Base-by-base conservation (phyloP, 2,888 invertebrate species). In the Clistopyga incitator region DNA sequence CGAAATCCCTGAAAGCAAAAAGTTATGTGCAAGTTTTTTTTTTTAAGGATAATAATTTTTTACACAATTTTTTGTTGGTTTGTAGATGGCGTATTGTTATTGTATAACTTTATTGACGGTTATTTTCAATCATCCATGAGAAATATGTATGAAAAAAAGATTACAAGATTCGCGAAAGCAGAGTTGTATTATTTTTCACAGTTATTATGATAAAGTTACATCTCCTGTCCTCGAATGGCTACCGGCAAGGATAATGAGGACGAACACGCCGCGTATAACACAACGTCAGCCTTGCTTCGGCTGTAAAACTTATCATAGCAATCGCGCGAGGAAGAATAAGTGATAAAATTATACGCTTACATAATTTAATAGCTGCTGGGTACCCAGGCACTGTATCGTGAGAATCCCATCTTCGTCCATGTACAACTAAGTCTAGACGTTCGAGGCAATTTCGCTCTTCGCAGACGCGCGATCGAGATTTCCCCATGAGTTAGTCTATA, bases 281-380 rank as follows among this genome's bases (percentile, higher is more conserved):
- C 38, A 47, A n/a, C 68, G 42, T 54, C 74, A 82, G 83, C 68
- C 75, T 83, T 64, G 42, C 67, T 64, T 82, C 20, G 78, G 83
- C 78, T 82, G 76, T 85, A 85, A 86, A 85, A 85, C 79, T 86
- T 86, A 86, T 86, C 86, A 80, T 71, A 65, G 74, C 79, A 72
- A 86, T 85, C 85, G 83, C 78, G 75, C 65, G 81, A 81, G 84
- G 81, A 81, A 81, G 82, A 83, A 86, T 86, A 83, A 86, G 85
- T 85, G 86, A 86, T 86, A 85, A 86, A 86, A 86, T 86, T 86
- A 86, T 86, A 83, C 83, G 81, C 83, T 86, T 84, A 85, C 84
- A 85, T 86, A 86, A 86, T 86, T 85, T 85, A 84, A 85, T 85
- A 85, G 81, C 82, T 70, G 65, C 75, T 77, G 79, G 45, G 72